Evolutionary conservation across 2,797 vertebrate genomes (phyloP).

Genomic region (Onychomys leucogaster): DNA sequence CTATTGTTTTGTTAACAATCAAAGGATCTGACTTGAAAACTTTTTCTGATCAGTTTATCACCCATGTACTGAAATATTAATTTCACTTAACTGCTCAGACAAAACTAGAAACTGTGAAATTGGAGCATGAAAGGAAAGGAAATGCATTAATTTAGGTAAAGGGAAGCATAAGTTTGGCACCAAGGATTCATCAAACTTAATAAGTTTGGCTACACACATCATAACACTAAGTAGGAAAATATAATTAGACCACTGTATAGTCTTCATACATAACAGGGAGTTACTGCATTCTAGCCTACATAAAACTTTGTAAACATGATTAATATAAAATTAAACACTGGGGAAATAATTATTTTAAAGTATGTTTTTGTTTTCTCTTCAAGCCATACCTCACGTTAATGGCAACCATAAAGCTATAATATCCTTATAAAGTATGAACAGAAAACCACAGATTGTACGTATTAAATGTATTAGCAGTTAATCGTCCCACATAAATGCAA

Average conservation of each 20-base stretch:
- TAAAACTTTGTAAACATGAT: constrained; percentile 69
- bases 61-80: constrained; percentile 43
- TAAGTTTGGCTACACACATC: neutral
- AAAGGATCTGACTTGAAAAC: constrained; percentile 1
- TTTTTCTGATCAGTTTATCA: neutral
- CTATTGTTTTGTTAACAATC: constrained; percentile 33
- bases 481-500: constrained; percentile 60
- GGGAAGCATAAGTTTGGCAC: neutral
- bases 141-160: neutral
- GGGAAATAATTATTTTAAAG: constrained; percentile 72
- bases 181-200: constrained; percentile 29
- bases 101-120: constrained; percentile 9
- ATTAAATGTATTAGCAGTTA: constrained; percentile 69
- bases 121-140: neutral
- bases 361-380: constrained; percentile 45
- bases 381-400: constrained; percentile 68
- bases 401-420: constrained; percentile 69
- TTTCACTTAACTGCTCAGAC: constrained; percentile 42
- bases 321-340: constrained; percentile 75
- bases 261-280: constrained; percentile 35
- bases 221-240: constrained; percentile 45
- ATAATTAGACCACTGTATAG: constrained; percentile 25
- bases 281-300: constrained; percentile 9
- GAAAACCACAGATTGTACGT: constrained; percentile 56
- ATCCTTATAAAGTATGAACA: constrained; percentile 75